Base-by-base conservation (phyloP, 2,888 invertebrate species). In the Iselma pallidipennis region DNA sequence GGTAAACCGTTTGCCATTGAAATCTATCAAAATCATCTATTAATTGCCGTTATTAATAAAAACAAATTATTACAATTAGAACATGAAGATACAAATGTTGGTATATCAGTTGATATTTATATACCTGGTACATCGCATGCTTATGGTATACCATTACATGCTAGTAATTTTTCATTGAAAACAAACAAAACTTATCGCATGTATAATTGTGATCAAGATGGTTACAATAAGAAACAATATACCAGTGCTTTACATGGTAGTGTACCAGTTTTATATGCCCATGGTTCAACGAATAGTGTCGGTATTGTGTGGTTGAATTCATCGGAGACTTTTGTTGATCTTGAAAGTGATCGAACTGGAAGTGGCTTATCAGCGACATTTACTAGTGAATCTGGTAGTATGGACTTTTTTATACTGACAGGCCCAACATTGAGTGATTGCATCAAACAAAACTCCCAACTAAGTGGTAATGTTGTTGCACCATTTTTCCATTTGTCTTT, bases 251-350 rank as follows among this genome's bases (percentile, higher is more conserved):
- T 75, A 50, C 74, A 76, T 29, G 76, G 76, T 26, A 53, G 96
- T 0, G 87, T 98, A 14, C 98, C 98, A 0, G 91, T 96, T 5
- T 85, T 98, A 77, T 89, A 96, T 69, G 95, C 95, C 10, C 96
- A 96, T 76, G 91, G 92, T 9, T 12, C 6, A 96, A 23, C 4
- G 23, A 25, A 21, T 9, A 57, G 23, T 55, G 29, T 57, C 9
- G 66, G 64, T n/a, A 55, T 74, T 23, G 71, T 74, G 55, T 63
- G 28, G 95, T 88, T 95, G 76, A 98, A 98, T 83, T 90, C 96
- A 0, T 96, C 98, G 0, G 98, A 98, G 83, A 97, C 96, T 0
- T 98, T 97, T 97, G 88, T 98, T 48, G 98, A 98, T 75, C 88
- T 97, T 21, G 85, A 0, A 50, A 57, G 60, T 23, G 85, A 76